These are phyloP conservation scores for Neodiprion pinetum DNA, from an alignment of 1,140 invertebrate genomes.

Conservation along the genomic window DNA sequence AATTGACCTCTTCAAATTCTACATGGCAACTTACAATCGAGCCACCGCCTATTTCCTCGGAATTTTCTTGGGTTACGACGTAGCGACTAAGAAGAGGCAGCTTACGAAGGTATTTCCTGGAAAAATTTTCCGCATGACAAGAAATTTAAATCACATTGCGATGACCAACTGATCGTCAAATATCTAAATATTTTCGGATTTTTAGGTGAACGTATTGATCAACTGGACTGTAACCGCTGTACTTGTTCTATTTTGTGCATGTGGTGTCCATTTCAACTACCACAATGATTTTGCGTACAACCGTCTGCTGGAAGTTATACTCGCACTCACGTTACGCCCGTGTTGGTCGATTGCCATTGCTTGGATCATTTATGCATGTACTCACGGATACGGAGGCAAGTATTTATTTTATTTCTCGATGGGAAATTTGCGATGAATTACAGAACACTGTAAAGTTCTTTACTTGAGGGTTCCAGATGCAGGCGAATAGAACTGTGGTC, in stretches of 20 bases:
- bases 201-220: not conserved
- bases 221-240: not conserved
- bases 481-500: too few species aligned
- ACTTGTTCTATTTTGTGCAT: not conserved
- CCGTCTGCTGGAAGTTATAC: slow-evolving; percentile 39
- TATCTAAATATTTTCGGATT: not conserved
- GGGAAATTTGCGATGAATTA: too few species aligned
- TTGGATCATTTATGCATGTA: slow-evolving; percentile 62
- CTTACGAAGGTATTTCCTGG: not conserved
- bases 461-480: too few species aligned
- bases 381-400: slow-evolving; percentile 38
- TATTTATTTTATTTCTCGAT: too few species aligned
- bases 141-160: too few species aligned
- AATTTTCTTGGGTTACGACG: slow-evolving; percentile 63
- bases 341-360: slow-evolving; percentile 55
- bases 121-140: too few species aligned
- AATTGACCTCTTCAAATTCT: slow-evolving; percentile 33
- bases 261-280: not conserved
- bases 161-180: too few species aligned
- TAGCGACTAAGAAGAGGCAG: slow-evolving; percentile 19
- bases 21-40: slow-evolving; percentile 51
- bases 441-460: too few species aligned
- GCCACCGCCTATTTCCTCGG: slow-evolving; percentile 67
- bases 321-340: slow-evolving; percentile 47
- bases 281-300: slow-evolving; percentile 19